Conservation (phyloP, 92 coral and sea anemone species). For the Zoanthus sociatus region DNA sequence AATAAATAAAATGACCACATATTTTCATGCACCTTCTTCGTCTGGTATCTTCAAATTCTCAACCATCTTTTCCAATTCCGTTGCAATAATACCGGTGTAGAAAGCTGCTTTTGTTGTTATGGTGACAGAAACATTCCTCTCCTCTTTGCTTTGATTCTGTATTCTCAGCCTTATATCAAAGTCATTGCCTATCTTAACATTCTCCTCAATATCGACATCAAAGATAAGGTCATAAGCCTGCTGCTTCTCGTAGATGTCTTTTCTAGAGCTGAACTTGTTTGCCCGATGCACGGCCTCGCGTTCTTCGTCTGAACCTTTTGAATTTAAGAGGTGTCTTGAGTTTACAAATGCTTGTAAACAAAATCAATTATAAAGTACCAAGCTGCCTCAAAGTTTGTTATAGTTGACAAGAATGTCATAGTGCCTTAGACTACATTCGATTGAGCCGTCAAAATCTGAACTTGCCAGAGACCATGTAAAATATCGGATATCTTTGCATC, state of each 20-base stretch:
- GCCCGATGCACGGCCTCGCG: constrained; percentile 65
- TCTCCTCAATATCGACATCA: constrained; percentile 50
- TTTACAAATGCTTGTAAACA: neutral
- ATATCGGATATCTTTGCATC: too few species aligned
- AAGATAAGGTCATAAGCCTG: constrained; percentile 65
- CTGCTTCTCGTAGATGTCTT: constrained; percentile 53
- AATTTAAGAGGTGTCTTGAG: too few species aligned
- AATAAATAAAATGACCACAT: neutral
- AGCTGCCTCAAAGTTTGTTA: neutral
- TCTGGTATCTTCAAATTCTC: constrained; percentile 42
- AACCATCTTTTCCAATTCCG: constrained; percentile 29
- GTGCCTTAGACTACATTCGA: too few species aligned
- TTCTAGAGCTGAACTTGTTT: constrained; percentile 61
- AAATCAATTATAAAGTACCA: neutral
- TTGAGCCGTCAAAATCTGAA: too few species aligned
- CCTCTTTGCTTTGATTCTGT: constrained; percentile 50
- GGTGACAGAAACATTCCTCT: constrained; percentile 57
- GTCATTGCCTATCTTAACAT: constrained; percentile 69
- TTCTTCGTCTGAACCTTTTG: constrained; percentile 65
- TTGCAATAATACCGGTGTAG: constrained; percentile 77
- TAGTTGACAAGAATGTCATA: neutral
- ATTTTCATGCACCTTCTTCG: constrained; percentile 36
- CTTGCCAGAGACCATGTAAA: too few species aligned
- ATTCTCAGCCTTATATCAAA: constrained; percentile 56
- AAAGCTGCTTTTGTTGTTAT: constrained; percentile 70